Evolutionary conservation across 2,888 invertebrate species (phyloP), one percentile per base, ranked within the genome.

Genomic region (Drosophila gaucha): DNA sequence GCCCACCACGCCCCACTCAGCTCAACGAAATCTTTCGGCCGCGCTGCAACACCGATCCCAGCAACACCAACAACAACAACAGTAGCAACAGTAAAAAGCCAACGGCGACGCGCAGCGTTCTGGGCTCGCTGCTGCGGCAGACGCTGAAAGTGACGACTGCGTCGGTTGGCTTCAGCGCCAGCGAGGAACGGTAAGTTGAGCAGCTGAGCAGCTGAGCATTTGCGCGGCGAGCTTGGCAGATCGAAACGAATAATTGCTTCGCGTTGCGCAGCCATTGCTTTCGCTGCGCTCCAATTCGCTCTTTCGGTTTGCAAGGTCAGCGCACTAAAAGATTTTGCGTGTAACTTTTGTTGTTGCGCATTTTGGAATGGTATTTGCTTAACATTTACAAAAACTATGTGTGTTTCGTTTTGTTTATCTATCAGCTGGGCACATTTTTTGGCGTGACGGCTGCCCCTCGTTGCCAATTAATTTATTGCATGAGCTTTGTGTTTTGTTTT

Each of bases 141-240:
- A 87, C 89, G n/a, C 58, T 89, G 2, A 88, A 82, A 60, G 83
- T 89, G 44, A 88, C 89, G 26, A 78, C 83, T 8, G 86, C 80
- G n/a, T 80, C 88, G 31, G 74, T 89, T 51, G 89, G 89, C 1
- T 55, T 72, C n/a, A 78, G 68, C 30, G 64, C 64, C 50, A 78
- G 80, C 51, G 80, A 80, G 26, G 84, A 88, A 28, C 72, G 86
- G 89, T 88, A 52, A 86, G 86, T 73, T n/a, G 18, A 20, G 12
- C 14, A 30, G 50, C 31, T 16, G 10, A 28, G 20, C 18, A 14
- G 33, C 14, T 38, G 26, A 14, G 24, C 26, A 41, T 24, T 26
- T 20, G 28, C 33, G 47, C 59, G 26, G 47, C 26, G 26, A 58
- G 16, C 30, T 33, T 22, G 31, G 16, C 14, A 38, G 59, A 69